Evolutionary conservation across 2,797 vertebrate genomes (phyloP).

Genomic region (Trematomus bernacchii): DNA sequence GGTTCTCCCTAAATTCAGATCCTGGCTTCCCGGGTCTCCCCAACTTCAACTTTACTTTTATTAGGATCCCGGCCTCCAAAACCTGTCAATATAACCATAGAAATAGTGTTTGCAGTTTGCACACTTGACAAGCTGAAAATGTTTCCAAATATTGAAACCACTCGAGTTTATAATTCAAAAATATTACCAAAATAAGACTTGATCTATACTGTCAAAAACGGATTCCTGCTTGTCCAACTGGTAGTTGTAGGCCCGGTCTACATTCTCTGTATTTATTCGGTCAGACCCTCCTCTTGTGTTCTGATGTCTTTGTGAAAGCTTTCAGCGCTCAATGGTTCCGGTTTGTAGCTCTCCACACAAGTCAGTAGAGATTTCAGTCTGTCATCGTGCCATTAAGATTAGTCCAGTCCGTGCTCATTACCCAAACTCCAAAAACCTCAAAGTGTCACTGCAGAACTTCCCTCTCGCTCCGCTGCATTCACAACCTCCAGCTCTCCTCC

Average conservation of each 20-base stretch:
- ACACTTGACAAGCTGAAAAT: slow-evolving; percentile 50
- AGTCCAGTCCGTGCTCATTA: slow-evolving; percentile 64
- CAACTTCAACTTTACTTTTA: slow-evolving; percentile 39
- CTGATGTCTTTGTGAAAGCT: slow-evolving; percentile 47
- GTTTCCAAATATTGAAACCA: slow-evolving; percentile 46
- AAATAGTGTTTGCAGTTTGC: slow-evolving; percentile 43
- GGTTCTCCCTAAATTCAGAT: slow-evolving; percentile 59
- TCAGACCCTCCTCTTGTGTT: slow-evolving; percentile 49
- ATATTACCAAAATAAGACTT: slow-evolving; percentile 7
- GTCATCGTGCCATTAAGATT: slow-evolving; percentile 68
- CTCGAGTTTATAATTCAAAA: slow-evolving; percentile 17
- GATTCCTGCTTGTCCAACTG: slow-evolving; percentile 22
- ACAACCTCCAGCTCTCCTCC: slow-evolving; percentile 93
- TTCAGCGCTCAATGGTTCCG: slow-evolving; percentile 46
- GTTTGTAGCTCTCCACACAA: slow-evolving; percentile 50
- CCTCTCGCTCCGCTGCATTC: slow-evolving; percentile 89
- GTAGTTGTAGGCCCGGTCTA: slow-evolving; percentile 24
- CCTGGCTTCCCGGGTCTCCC: slow-evolving; percentile 57
- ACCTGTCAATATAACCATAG: slow-evolving; percentile 50
- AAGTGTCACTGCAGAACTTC: slow-evolving; percentile 74
- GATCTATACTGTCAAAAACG: slow-evolving; percentile 23
- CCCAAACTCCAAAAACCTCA: slow-evolving; percentile 52
- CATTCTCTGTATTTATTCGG: slow-evolving; percentile 7
- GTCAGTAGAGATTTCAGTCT: slow-evolving; percentile 56
- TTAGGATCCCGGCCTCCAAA: slow-evolving; percentile 47